Percentiles rank a stretch among this genome's conserved stretches.
These are phyloP conservation scores for Episyrphus balteatus DNA, from an alignment of 1,140 invertebrate species.

Conservation along the genomic window DNA sequence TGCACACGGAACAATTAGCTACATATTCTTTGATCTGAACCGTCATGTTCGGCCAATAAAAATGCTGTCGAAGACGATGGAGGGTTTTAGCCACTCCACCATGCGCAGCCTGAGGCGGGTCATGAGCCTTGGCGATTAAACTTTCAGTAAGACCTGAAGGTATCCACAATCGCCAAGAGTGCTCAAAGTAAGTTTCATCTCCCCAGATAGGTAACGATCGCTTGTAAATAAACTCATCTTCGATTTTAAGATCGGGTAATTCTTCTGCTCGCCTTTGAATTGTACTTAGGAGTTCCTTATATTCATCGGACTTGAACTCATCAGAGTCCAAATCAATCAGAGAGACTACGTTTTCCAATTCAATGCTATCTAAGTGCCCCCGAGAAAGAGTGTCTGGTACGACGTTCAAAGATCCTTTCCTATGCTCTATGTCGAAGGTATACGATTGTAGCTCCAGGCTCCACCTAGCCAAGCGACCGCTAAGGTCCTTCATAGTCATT, in stretches of 20 bases:
- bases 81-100: neutral
- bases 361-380: neutral
- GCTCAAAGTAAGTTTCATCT: neutral
- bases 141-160: neutral
- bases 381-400: too few species aligned
- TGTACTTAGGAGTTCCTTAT: neutral
- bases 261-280: neutral
- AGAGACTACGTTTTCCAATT: neutral
- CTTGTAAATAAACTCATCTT: constrained; percentile 2
- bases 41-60: too few species aligned
- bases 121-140: neutral
- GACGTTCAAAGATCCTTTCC: constrained; percentile 29
- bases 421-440: constrained; percentile 33
- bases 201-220: neutral
- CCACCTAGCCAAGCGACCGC: constrained; percentile 38
- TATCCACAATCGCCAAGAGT: constrained; percentile 3
- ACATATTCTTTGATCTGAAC: neutral
- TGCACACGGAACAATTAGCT: neutral
- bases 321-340: too few species aligned
- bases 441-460: constrained; percentile 31
- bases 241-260: constrained; percentile 8
- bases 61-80: neutral
- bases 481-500: constrained; percentile 31
- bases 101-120: too few species aligned
- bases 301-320: constrained; percentile 1